Evolutionary conservation across 1,140 invertebrate species (phyloP), one percentile per base, ranked within the genome.

Genomic region (Sycobia sp.): DNA sequence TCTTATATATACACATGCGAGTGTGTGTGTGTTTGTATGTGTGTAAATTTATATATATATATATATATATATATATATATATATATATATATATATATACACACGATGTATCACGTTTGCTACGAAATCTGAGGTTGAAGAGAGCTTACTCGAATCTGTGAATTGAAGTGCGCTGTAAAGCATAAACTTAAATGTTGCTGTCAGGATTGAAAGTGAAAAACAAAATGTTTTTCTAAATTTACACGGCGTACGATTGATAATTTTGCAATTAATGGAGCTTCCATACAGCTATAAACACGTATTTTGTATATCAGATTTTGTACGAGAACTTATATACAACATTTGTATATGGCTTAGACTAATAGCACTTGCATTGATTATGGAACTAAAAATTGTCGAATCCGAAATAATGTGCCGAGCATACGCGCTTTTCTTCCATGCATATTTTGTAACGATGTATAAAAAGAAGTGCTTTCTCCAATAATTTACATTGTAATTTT

Each of bases 61-160:
- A n/a, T n/a, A n/a, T n/a, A n/a, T n/a, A n/a, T n/a, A n/a, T n/a
- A n/a, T n/a, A n/a, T n/a, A n/a, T n/a, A n/a, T n/a, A n/a, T n/a
- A n/a, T n/a, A n/a, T n/a, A n/a, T n/a, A n/a, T n/a, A n/a, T n/a
- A n/a, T n/a, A n/a, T n/a, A n/a, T n/a, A n/a, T n/a, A n/a, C n/a
- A n/a, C n/a, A n/a, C n/a, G n/a, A n/a, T n/a, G 4, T 46, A n/a
- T 14, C 57, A 62, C 59, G 58, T 44, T 39, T 59, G 46, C 49
- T 70, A 34, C 49, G 13, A 47, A 29, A 27, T 23, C 50, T 5
- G 34, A 4, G 36, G 29, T 29, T 20, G 38, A 51, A 38, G 14
- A 13, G 13, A 50, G 16, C 16, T 29, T 34, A n/a, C n/a, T 50
- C 9, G 11, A 7, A 43, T 43, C 29, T 36, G 22, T 60, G 59